phyloP scores from a whole-genome alignment of 2,888 invertebrate genomes.

The Leucophora obtusa region DNA sequence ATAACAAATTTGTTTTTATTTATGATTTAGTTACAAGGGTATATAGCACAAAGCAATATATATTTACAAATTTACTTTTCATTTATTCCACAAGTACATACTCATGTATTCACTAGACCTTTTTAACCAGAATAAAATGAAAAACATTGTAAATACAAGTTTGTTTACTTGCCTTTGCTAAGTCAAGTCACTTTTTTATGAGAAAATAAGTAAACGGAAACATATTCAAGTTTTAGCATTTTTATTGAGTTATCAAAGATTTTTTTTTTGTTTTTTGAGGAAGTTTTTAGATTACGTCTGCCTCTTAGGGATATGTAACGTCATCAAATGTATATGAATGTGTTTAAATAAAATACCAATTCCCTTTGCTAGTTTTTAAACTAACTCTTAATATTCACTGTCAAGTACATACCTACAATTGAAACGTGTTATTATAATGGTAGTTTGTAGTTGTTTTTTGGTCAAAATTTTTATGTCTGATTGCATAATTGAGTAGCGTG shows the following conservation, averaged over 20 bases:
- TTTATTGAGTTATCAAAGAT: conserved; percentile 46
- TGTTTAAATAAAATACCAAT: conserved; percentile 32
- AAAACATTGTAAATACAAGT: conserved; percentile 1
- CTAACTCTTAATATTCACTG: not conserved
- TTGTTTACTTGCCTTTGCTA: conserved; percentile 26
- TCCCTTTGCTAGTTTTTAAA: not conserved
- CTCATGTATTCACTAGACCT: conserved; percentile 57
- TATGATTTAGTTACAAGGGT: conserved; percentile 37
- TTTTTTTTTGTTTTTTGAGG: too few species aligned
- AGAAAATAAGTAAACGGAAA: conserved; percentile 34
- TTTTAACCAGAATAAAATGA: conserved; percentile 13
- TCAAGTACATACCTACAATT: not conserved
- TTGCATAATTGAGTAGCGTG: conserved; percentile 52
- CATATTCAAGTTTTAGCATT: conserved; percentile 45
- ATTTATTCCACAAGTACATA: not conserved
- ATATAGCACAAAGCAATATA: conserved; percentile 9
- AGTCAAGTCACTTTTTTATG: conserved; percentile 25
- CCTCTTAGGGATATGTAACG: conserved; percentile 16
- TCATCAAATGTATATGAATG: conserved; percentile 19
- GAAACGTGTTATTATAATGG: conserved; percentile 14
- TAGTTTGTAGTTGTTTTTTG: not conserved
- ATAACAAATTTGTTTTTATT: conserved; percentile 34
- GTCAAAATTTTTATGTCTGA: conserved; percentile 50
- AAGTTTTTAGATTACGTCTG: conserved; percentile 35
- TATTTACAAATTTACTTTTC: not conserved